These are phyloP conservation scores for Reinhardtius hippoglossoides DNA, from an alignment of 2,113 vertebrate species.

Conservation along the genomic window DNA sequence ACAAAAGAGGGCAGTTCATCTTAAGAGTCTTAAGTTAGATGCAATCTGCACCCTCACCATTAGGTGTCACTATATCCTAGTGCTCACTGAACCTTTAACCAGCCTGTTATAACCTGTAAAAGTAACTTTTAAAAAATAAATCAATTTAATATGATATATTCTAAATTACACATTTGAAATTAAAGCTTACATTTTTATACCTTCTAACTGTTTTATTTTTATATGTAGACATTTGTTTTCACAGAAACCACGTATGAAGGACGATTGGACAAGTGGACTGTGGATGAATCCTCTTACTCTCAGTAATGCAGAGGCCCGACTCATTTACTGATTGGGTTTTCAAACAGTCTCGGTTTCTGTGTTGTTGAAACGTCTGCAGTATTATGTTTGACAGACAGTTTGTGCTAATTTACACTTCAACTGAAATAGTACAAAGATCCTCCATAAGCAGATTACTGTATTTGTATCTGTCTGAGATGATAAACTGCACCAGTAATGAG, in stretches of 20 bases:
- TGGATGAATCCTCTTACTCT: background rate
- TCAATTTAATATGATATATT: too few relatives aligned
- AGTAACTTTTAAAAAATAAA: background rate
- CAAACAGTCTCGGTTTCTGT: background rate
- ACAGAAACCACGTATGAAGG: slow-evolving; percentile 1
- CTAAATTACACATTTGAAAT: too few relatives aligned
- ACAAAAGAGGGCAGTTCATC: too few relatives aligned
- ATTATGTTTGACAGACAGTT: background rate
- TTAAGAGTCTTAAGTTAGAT: too few relatives aligned
- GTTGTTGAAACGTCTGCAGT: background rate
- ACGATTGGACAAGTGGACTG: background rate
- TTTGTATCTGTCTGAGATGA: slow-evolving; percentile 2
- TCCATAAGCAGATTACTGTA: background rate
- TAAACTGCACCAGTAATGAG: background rate
- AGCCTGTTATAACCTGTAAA: background rate
- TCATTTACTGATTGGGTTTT: background rate
- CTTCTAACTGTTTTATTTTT: too few relatives aligned
- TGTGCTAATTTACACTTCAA: background rate
- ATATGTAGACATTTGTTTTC: background rate
- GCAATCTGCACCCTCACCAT: too few relatives aligned
- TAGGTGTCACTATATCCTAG: too few relatives aligned
- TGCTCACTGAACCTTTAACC: background rate
- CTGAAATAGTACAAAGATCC: background rate
- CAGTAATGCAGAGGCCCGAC: background rate
- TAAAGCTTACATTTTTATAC: too few relatives aligned